phyloP scores from a whole-genome alignment of 2,113 vertebrate species.

The Xyrauchen texanus region DNA sequence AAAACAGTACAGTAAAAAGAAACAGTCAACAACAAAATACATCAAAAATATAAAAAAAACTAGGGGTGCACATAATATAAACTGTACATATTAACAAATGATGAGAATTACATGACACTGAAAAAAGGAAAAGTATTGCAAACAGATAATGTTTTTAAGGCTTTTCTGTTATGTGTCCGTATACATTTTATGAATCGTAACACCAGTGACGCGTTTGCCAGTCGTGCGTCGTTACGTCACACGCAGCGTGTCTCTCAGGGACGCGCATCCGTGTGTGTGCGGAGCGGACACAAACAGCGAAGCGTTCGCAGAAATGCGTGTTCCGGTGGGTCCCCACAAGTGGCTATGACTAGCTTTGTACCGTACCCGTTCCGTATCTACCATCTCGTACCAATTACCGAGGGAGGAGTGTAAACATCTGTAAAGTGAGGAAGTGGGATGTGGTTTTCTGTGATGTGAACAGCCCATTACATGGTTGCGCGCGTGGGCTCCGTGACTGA shows the following conservation, averaged over 20 bases:
- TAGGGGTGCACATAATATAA: no score
- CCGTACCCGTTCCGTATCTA: neutral
- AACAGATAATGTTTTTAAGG: no score
- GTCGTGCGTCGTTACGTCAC: constrained; percentile 27
- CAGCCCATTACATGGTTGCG: constrained; percentile 18
- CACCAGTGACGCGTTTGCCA: neutral
- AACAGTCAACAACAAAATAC: no score
- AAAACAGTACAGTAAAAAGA: no score
- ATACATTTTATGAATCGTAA: no score
- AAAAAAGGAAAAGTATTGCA: no score
- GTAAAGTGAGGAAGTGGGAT: constrained; percentile 53
- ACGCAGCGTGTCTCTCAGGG: constrained; percentile 2
- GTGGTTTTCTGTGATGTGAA: neutral
- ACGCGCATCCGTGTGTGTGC: neutral
- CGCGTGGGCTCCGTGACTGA: constrained; percentile 32
- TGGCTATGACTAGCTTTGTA: constrained; percentile 20
- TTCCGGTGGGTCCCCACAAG: neutral
- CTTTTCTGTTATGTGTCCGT: no score
- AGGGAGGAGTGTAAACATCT: constrained; percentile 46
- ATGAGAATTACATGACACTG: no score
- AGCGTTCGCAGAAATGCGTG: constrained; percentile 47
- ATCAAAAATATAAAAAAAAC: no score
- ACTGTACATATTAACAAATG: no score
- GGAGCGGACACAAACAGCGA: constrained; percentile 11
- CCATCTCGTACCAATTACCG: constrained; percentile 18